Evolutionary conservation across 2,888 invertebrate species (phyloP), one percentile per base, ranked within the genome.

Genomic region (Lepidochrysops patricia): DNA sequence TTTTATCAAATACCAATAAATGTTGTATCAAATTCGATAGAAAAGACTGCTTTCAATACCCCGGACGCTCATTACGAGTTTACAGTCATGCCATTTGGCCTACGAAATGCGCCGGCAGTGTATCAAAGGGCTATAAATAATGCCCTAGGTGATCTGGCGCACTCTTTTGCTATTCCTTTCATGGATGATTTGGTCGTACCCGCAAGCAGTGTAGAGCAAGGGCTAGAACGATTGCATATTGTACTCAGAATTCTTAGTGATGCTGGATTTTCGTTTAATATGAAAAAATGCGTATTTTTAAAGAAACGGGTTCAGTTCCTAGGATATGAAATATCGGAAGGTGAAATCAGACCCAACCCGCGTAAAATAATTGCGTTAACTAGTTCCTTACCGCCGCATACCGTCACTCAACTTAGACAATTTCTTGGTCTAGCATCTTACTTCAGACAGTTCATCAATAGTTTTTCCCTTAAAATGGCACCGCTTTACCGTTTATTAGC

Each of bases 181-280:
- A 35, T 35, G 13, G 35, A 35, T 1, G 35, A 35, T 13, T 35
- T 35, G 13, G 13, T 35, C 13, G 13, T 35, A 35, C 35, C 35
- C 35, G 35, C 35, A 13, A 35, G n/a, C n/a, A 34, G 34, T 34
- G 34, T n/a, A n/a, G 34, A 34, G 34, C 34, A 34, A 4, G 34
- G 34, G 3, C 34, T 34, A 34, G 34, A 34, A n/a, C 34, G 34
- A n/a, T 34, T 34, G n/a, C 34, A n/a, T n/a, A 29, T 19, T 23
- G 62, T 64, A 15, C 27, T 64, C 5, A 43, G 60, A 48, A 37
- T 58, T 27, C 58, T 56, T 48, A 57, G 48, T 49, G 32, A 61
- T 9, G 49, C 58, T 4, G 60, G 63, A 2, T 63, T 63, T 56
- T 60, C 61, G 1, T 23, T 61, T 4, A 57, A 60, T 35, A 7